Percentiles rank a stretch among this genome's conserved stretches.
Conservation (phyloP, 2,113 vertebrate genomes). For the Helogale parvula region DNA sequence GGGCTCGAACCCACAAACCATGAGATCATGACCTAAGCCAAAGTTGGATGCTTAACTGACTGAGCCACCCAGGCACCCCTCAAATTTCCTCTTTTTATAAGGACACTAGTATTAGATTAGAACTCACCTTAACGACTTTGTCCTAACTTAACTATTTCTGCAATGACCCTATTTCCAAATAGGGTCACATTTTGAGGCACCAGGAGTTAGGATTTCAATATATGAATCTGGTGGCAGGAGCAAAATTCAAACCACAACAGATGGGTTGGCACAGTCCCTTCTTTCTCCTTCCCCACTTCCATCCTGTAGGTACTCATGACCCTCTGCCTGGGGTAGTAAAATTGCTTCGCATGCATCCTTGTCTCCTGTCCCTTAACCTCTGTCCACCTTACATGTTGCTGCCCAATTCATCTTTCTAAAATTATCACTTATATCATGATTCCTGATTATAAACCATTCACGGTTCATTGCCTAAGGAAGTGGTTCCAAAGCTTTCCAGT, state of each 20-base stretch:
- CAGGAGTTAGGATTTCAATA: not conserved
- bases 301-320: not conserved
- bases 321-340: not conserved
- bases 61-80: too few relatives aligned
- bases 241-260: not conserved
- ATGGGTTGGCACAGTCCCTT: not conserved
- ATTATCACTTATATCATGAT: not conserved
- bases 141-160: conserved; percentile 6
- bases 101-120: not conserved
- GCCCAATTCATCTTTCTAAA: conserved; percentile 18
- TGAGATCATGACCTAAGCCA: too few relatives aligned
- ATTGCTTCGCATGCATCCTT: not conserved
- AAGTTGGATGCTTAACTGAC: too few relatives aligned
- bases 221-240: not conserved
- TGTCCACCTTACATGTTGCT: not conserved
- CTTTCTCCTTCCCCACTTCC: not conserved
- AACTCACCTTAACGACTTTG: not conserved
- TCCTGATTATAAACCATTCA: not conserved
- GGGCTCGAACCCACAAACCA: too few relatives aligned
- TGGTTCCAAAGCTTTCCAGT: not conserved
- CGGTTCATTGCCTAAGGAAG: not conserved
- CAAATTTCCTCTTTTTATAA: not conserved
- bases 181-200: not conserved
- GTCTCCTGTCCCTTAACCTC: not conserved
- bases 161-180: conserved; percentile 27